Base-by-base conservation (phyloP, 2,888 invertebrate genomes). In the Kryphioiulus occultus region DNA sequence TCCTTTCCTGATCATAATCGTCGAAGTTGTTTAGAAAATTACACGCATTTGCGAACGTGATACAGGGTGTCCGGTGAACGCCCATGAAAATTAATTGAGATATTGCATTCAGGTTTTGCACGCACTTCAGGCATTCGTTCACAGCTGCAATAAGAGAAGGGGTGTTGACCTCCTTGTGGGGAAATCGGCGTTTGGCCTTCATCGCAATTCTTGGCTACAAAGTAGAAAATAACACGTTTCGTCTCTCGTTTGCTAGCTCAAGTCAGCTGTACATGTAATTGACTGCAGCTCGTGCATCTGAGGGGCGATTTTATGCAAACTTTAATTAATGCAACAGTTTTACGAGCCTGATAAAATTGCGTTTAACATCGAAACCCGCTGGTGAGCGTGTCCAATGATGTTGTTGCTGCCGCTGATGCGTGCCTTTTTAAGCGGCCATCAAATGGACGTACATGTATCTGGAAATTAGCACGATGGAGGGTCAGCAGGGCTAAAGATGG, bases 231-330 rank as follows among this genome's bases (percentile, higher is more conserved):
- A 53, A 53, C 53, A 53, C 53, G 53, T 53, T 53, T 17, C 19
- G 19, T n/a, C 53, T 1, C n/a, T n/a, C n/a, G 4, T 19, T 53
- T n/a, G 53, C 19, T 53, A 19, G 53, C 4, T 17, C 53, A n/a
- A n/a, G n/a, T n/a, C n/a, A n/a, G n/a, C n/a, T n/a, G n/a, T n/a
- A n/a, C n/a, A n/a, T 53, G 53, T 53, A 53, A 53, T 53, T 53
- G 53, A 5, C n/a, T 53, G 53, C 53, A 53, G 53, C 53, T 53
- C 53, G 53, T 53, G 53, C 19, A 53, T 53, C 4, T 5, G 53
- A 53, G 53, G n/a, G n/a, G n/a, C 53, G 53, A 53, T n/a, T 53
- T 53, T 53, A 53, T 53, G 53, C n/a, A 53, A 53, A 53, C 53
- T n/a, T n/a, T 53, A 53, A 53, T 53, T 53, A 53, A 53, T 53